These are phyloP conservation scores for Turnix velox DNA, from an alignment of 2,113 vertebrate genomes.

Conservation along the genomic window DNA sequence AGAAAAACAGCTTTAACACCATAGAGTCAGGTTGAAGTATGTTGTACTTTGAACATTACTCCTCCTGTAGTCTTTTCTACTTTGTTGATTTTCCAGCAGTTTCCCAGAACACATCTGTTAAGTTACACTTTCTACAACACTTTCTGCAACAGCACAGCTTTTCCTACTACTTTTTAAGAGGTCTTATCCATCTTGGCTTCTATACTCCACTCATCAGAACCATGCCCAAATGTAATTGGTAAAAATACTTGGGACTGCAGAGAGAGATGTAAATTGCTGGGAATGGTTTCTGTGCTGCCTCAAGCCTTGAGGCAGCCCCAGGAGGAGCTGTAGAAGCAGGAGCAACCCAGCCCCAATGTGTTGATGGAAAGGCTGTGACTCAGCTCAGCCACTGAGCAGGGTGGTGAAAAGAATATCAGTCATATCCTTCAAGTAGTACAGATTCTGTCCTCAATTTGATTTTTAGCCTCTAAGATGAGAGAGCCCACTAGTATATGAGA, in stretches of 20 bases:
- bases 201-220: not conserved
- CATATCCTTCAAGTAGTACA: not conserved
- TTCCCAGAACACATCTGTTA: not conserved
- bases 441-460: not conserved
- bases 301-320: not conserved
- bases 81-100: not conserved
- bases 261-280: not conserved
- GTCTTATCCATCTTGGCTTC: not conserved
- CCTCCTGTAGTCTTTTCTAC: not conserved
- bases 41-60: not conserved
- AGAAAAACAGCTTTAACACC: not conserved
- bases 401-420: not conserved
- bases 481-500: not conserved
- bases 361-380: accelerated
- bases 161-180: not conserved
- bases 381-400: not conserved
- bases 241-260: not conserved
- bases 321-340: not conserved
- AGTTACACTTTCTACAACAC: not conserved
- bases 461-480: not conserved
- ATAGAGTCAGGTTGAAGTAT: not conserved
- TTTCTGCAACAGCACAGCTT: not conserved
- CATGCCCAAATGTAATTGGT: not conserved
- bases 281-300: not conserved
- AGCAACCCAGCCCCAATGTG: not conserved